Base-by-base conservation (phyloP, 2,888 invertebrate genomes). In the Leptopilina drosophilae region DNA sequence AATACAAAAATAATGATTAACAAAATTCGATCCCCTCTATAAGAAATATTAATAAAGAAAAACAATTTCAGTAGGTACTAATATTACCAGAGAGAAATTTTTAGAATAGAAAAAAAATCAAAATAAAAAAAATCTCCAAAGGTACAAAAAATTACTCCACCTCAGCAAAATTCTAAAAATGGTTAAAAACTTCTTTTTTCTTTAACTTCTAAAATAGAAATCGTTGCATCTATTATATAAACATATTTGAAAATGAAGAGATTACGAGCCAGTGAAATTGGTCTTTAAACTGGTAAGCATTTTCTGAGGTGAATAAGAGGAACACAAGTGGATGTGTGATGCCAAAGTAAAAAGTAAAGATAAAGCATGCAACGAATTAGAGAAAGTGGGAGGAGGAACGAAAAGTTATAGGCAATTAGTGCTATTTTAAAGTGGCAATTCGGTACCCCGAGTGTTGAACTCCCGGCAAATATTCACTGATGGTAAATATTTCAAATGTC, bases 331-430 rank as follows among this genome's bases (percentile, higher is more conserved):
- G 69, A 65, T 42, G 42, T 67, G 53, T 67, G 53, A 78, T 56
- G 56, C 64, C 33, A 67, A 67, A 49, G 66, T 42, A 46, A 73
- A 20, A 76, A 49, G 40, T 20, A 49, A 53, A 64, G 76, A 76
- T 42, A 80, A 65, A 78, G 15, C 59, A 67, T n/a, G 53, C 26
- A 69, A 42, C 14, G 40, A 65, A 26, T 46, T 75, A 42, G 46
- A 64, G 56, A 65, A 77, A 73, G 56, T 40, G n/a, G 56, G 73
- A 56, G 53, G 14, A 73, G 73, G 26, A 33, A 40, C 56, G 56
- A 73, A 56, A 73, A 73, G 73, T 73, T 64, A 65, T 75, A 62
- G 77, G 59, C 77, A 75, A 80, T 80, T 80, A 80, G 69, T 66
- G 77, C 77, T 80, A 80, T 80, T 80, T 80, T 77, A 75, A 77